Evolutionary conservation across 2,888 invertebrate genomes (phyloP).

Genomic region (Aporophyla nigra): DNA sequence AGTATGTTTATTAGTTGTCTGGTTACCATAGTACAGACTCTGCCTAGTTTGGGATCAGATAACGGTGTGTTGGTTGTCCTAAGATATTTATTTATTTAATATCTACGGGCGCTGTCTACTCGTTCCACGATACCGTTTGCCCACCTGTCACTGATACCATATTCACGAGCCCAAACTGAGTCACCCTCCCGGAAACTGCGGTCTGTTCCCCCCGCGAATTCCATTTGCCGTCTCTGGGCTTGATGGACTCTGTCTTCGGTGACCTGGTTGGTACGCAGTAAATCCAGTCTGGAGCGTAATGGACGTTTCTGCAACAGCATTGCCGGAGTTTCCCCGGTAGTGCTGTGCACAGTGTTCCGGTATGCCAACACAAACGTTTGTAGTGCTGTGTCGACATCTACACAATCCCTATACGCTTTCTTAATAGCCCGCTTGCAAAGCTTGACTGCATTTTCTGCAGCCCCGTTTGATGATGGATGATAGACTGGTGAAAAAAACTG

Average conservation of each 20-base stretch:
- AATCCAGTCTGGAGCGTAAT: constrained; percentile 5
- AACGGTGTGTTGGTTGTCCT: no score
- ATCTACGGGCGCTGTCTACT: constrained; percentile 5
- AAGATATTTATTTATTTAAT: no score
- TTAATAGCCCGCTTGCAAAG: no score
- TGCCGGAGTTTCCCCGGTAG: background rate
- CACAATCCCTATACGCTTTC: constrained; percentile 21
- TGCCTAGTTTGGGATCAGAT: no score
- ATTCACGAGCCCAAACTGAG: constrained; percentile 14
- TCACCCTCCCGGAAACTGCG: constrained; percentile 3
- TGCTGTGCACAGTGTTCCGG: background rate
- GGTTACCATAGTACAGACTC: no score
- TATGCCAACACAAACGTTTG: constrained; percentile 3
- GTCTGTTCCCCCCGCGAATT: background rate
- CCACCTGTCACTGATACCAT: constrained; percentile 1
- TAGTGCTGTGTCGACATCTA: constrained; percentile 15
- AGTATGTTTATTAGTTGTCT: no score
- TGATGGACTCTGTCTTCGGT: background rate
- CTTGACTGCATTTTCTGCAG: no score
- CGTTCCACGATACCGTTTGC: constrained; percentile 1
- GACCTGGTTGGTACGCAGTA: constrained; percentile 4
- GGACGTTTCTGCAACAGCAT: background rate
- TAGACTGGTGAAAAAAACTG: no score
- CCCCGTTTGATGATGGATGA: no score
- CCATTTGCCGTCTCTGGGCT: constrained; percentile 5